Evolutionary conservation across 2,797 vertebrate species (phyloP).

Genomic region (Chiroxiphia lanceolata): DNA sequence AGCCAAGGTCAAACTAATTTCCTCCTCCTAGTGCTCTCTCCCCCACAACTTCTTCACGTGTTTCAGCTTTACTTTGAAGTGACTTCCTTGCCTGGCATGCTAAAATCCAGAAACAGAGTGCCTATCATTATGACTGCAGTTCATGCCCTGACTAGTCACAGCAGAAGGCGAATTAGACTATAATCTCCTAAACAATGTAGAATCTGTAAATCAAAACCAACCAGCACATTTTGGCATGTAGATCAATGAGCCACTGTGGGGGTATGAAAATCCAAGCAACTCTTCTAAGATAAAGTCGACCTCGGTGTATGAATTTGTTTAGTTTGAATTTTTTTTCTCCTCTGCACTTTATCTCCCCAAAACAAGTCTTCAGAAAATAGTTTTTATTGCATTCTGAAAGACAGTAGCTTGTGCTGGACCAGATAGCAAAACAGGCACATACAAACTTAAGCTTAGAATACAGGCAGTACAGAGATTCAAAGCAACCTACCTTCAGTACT

Average conservation of each 20-base stretch:
- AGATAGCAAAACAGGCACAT: not conserved
- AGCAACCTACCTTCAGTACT: constrained; percentile 15
- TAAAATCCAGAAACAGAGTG: constrained; percentile 40
- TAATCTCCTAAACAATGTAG: constrained; percentile 58
- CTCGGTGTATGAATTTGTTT: not conserved
- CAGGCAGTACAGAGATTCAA: not conserved
- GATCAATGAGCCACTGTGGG: not conserved
- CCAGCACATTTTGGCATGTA: constrained; percentile 12
- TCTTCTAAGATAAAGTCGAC: constrained; percentile 10
- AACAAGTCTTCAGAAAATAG: not conserved
- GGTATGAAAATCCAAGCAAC: constrained; percentile 3
- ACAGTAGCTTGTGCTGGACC: not conserved
- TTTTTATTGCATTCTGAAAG: not conserved
- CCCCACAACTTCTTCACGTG: not conserved
- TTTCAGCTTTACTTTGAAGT: constrained; percentile 60
- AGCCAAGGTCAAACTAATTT: constrained; percentile 17
- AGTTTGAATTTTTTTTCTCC: not conserved
- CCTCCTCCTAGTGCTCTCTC: not conserved
- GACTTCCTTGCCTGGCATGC: constrained; percentile 48
- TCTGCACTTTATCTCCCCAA: not conserved
- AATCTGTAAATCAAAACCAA: constrained; percentile 59
- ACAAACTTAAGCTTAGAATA: not conserved
- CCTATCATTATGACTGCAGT: constrained; percentile 29
- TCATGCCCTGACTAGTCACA: constrained; percentile 54
- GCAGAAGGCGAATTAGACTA: constrained; percentile 39